A percentile compares a stretch with the other conserved stretches of the same genome.
These are phyloP conservation scores for Pectinophora gossypiella DNA, from an alignment of 1,140 invertebrate genomes.

Conservation along the genomic window DNA sequence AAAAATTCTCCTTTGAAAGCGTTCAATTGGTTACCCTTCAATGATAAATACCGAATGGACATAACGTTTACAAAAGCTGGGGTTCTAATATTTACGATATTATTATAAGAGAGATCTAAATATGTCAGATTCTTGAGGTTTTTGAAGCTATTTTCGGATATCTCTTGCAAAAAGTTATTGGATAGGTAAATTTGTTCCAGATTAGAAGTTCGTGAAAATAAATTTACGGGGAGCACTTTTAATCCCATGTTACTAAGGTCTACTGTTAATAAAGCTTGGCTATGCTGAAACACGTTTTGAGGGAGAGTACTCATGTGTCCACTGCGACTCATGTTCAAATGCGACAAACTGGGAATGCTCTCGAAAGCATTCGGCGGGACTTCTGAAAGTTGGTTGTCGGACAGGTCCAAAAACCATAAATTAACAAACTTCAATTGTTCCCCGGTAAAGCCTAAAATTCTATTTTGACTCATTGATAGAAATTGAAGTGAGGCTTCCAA, in stretches of 20 bases:
- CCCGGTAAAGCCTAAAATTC: conserved; percentile 80
- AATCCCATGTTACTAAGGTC: conserved; percentile 86
- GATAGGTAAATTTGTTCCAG: conserved; percentile 81
- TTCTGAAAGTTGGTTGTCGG: conserved; percentile 85
- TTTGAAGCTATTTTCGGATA: conserved; percentile 83
- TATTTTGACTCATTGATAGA: conserved; percentile 86
- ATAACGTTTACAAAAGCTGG: conserved; percentile 81
- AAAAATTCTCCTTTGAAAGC: conserved; percentile 89
- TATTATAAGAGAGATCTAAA: conserved; percentile 85
- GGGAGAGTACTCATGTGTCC: conserved; percentile 79
- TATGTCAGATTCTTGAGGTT: conserved; percentile 83
- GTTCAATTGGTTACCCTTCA: conserved; percentile 83
- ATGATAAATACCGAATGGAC: conserved; percentile 80
- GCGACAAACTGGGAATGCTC: conserved; percentile 80
- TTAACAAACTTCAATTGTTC: conserved; percentile 79
- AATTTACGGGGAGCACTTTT: conserved; percentile 81
- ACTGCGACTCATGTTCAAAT: conserved; percentile 88
- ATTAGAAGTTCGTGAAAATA: conserved; percentile 81
- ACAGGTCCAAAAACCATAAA: conserved; percentile 84
- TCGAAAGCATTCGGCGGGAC: conserved; percentile 82
- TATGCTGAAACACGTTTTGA: conserved; percentile 76
- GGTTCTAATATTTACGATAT: conserved; percentile 84
- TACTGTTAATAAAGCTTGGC: conserved; percentile 78
- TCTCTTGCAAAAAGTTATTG: conserved; percentile 82
- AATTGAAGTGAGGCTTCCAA: conserved; percentile 83